Evolutionary conservation across 1,140 invertebrate genomes (phyloP), one percentile per base, ranked within the genome.

Genomic region (Episyrphus balteatus): DNA sequence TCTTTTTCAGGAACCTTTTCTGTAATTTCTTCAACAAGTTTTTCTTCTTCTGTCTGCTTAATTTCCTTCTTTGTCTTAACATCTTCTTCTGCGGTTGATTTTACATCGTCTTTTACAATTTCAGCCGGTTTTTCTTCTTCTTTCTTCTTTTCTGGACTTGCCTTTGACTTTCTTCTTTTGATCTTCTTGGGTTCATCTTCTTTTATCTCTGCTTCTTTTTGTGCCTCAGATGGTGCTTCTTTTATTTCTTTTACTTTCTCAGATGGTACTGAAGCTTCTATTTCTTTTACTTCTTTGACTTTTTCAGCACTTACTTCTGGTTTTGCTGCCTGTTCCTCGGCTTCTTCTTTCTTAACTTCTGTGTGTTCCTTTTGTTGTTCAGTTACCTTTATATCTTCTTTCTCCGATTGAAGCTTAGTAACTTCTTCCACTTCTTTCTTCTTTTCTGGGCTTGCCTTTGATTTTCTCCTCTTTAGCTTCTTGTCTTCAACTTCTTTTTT

Each of bases 121-220:
- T 58, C 53, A 14, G 14, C 50, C 12, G 48, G 47, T 31, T 53
- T 44, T 3, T 5, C 33, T 50, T 53, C 11, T 44, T 54, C 13
- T 51, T 47, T 15, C 50, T 21, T 3, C 15, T 15, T 17, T 43
- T 46, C 36, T 9, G 32, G 30, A 43, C 13, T 30, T 6, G 8
- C 19, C 26, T 43, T 32, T 13, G 44, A 43, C 43, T 14, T 53
- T 44, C 12, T 42, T 34, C 2, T 44, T n/a, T 52, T 48, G 8
- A 36, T 41, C 48, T 55, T 45, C 39, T 40, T 51, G 44, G 17
- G 33, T 43, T 46, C 52, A 42, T 33, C 48, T 44, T 12, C 21
- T 10, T 42, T 31, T 15, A 51, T 47, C 44, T 48, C 38, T 37
- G 45, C 49, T 54, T 44, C 31, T 50, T 55, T 31, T 52, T 48